Base-by-base conservation (phyloP, 2,797 vertebrate genomes). In the Gymnothorax reevesii region DNA sequence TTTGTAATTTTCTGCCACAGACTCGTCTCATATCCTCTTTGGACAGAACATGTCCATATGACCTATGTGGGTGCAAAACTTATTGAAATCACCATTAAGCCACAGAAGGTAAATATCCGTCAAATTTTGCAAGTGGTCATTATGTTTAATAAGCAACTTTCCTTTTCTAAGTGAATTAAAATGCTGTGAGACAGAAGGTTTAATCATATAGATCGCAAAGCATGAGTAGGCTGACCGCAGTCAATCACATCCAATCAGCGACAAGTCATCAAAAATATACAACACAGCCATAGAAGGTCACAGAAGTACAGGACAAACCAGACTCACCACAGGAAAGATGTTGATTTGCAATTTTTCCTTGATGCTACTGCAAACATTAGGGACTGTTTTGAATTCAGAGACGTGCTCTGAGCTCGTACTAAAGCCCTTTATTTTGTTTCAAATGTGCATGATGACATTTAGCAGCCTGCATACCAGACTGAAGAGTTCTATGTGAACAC, bases 301-400 rank as follows among this genome's bases (percentile, higher is more conserved):
- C 49, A 54, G 49, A 52, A 54, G 22, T 20, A 80, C 77, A 2
- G 52, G 52, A 55, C 77, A 55, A 80, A 80, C 77, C 77, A 13
- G 77, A 55, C 52, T 54, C 55, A n/a, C 77, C 20, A 80, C 77
- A 54, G 22, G 25, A 80, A 77, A 55, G 52, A 54, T 49, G 22
- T 52, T 52, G 12, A 75, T 42, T 75, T 42, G 12, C 12, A 15
- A 7, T 33, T 77, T 17, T 52, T 54, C 77, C 10, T 54, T 55
- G 77, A 80, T 55, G 49, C n/a, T 15, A 80, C 49, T 55, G 52
- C 77, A 80, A 80, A 80, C 55, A 80, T 55, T 22, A 80, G 17
- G 10, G 77, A 54, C 12, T 54, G 20, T 80, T 80, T 49, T 22
- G 7, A 80, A 80, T 55, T 80, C 77, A 55, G n/a, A 52, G 52